Base-by-base conservation (phyloP, 2,888 invertebrate species). In the Catonia carolina region DNA sequence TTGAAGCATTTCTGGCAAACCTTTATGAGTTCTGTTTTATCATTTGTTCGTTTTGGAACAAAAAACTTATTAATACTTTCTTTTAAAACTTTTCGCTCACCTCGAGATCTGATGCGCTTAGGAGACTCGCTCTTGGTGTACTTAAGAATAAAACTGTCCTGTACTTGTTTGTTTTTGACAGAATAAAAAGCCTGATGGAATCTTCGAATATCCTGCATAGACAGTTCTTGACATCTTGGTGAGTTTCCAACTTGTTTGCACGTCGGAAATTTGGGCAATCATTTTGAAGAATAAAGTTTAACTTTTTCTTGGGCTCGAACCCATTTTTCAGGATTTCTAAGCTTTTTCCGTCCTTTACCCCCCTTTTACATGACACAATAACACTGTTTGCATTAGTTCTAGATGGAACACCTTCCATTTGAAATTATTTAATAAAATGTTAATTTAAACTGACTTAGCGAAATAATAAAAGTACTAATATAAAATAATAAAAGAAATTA, bases 171-270 rank as follows among this genome's bases (percentile, higher is more conserved):
- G 4, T 37, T 37, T 10, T 37, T 10, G 17, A 15, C 37, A 15
- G 37, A 37, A 17, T 37, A 37, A 37, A 37, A 4, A 5, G 37
- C 37, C 17, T 37, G 37, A 37, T 37, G 37, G 17, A 37, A 37
- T 37, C 17, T 37, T 37, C 37, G 37, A 37, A 37, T 37, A 37
- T 37, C 37, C 17, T 37, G 37, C 37, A 33, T 33, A 10, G 37
- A 37, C 14, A 4, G 4, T 37, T 37, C 37, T 15, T 37, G 37
- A 37, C 37, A 37, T 5, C 37, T 37, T 5, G 17, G 37, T 37
- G 37, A 37, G 17, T 37, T 37, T 37, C 37, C 37, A 37, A 17
- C 37, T 15, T 37, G 37, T 37, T 37, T 37, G 37, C 37, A 37
- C 17, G n/a, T 14, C n/a, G 37, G 37, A 37, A 37, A 17, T 37